These are phyloP conservation scores for Atethmia centrago DNA, from an alignment of 2,888 invertebrate species.

Conservation along the genomic window DNA sequence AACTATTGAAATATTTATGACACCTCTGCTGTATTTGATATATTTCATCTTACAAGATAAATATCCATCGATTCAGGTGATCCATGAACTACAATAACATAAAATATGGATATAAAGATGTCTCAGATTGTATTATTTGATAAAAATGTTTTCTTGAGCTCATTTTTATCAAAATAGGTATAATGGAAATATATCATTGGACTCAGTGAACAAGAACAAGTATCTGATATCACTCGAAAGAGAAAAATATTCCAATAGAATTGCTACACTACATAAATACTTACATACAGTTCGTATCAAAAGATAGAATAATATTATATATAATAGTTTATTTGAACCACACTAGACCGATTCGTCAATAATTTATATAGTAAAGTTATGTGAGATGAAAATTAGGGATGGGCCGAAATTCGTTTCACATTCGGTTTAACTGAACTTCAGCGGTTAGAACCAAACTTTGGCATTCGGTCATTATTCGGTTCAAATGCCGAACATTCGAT, in stretches of 20 bases:
- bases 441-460: too few species aligned
- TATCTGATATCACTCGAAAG: neutral
- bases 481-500: too few species aligned
- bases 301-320: neutral
- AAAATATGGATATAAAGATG: neutral
- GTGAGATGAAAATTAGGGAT: neutral
- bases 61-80: constrained; percentile 6
- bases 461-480: too few species aligned
- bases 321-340: neutral
- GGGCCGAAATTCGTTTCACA: too few species aligned
- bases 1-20: constrained; percentile 30
- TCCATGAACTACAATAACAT: neutral
- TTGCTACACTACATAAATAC: too few species aligned
- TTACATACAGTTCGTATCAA: neutral
- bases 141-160: neutral
- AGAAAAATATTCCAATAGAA: constrained; percentile 5
- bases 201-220: constrained; percentile 16
- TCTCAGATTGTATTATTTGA: too few species aligned
- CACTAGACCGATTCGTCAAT: neutral
- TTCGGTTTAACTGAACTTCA: too few species aligned
- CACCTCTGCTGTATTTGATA: constrained; percentile 7
- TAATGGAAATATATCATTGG: constrained; percentile 8
- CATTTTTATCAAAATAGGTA: neutral
- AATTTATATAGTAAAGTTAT: neutral
- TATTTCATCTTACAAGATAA: neutral